phyloP scores from a whole-genome alignment of 2,888 invertebrate genomes.

The Tetanocera ferruginea region DNA sequence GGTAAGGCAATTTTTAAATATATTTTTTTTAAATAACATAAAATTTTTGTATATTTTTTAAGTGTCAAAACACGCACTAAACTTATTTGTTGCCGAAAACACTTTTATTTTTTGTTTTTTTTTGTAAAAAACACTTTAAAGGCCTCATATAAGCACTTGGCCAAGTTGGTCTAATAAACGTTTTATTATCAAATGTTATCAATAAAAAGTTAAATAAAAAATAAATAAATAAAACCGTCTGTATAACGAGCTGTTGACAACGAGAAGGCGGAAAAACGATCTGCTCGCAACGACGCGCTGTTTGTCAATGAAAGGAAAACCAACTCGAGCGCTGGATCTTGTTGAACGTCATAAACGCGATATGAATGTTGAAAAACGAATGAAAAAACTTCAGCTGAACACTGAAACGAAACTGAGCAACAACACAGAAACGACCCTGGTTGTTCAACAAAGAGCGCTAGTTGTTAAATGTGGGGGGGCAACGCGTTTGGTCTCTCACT shows the following conservation, averaged over 20 bases:
- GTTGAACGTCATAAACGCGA: slow-evolving; percentile 51
- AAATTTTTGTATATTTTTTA: background rate
- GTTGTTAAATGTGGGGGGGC: background rate
- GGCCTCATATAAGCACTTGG: background rate
- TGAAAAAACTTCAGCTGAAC: background rate
- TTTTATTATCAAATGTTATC: background rate
- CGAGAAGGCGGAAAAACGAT: slow-evolving; percentile 57
- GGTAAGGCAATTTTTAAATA: no score
- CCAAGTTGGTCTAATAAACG: background rate
- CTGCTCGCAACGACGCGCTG: slow-evolving; percentile 64
- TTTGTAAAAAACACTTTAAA: no score
- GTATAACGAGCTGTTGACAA: slow-evolving; percentile 41
- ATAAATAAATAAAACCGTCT: background rate
- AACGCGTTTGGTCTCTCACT: background rate
- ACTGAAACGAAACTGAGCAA: background rate
- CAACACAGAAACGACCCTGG: background rate
- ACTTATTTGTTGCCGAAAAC: no score
- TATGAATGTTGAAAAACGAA: slow-evolving; percentile 23
- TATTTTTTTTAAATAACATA: no score
- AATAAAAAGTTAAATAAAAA: background rate
- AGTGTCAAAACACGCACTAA: background rate
- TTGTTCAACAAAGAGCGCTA: background rate
- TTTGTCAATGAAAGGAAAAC: slow-evolving; percentile 69
- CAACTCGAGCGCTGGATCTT: slow-evolving; percentile 67
- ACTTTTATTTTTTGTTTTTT: no score